Percentiles rank a stretch among this genome's conserved stretches.
These are phyloP conservation scores for Octodonta nipae DNA, from an alignment of 2,888 invertebrate genomes.

Conservation along the genomic window DNA sequence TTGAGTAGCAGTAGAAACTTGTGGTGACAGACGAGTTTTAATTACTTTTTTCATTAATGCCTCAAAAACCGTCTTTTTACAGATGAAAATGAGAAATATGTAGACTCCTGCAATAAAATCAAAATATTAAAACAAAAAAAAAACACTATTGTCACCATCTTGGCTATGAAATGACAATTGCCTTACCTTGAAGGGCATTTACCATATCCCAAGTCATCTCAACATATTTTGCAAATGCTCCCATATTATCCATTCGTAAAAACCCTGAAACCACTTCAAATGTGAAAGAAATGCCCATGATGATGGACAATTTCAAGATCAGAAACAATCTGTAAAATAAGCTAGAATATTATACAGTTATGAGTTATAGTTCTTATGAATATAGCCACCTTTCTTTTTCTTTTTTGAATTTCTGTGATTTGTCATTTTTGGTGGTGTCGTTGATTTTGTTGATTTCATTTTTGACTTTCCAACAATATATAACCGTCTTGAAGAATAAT, in stretches of 20 bases:
- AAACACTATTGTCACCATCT: too few relatives aligned
- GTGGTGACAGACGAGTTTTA: too few relatives aligned
- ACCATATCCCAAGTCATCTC: constrained; percentile 45
- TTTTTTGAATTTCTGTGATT: constrained; percentile 40
- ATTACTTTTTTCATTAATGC: too few relatives aligned
- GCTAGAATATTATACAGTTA: too few relatives aligned
- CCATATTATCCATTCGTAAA: constrained; percentile 38
- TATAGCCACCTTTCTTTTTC: constrained; percentile 60
- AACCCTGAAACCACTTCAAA: constrained; percentile 51
- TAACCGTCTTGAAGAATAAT: constrained; percentile 55
- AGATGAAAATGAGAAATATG: too few relatives aligned
- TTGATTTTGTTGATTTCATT: constrained; percentile 59
- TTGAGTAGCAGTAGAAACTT: too few relatives aligned
- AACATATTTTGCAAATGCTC: constrained; percentile 33
- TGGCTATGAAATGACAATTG: too few relatives aligned
- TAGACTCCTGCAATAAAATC: too few relatives aligned
- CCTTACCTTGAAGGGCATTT: constrained; percentile 57
- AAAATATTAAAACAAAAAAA: too few relatives aligned
- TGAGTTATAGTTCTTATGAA: too few relatives aligned
- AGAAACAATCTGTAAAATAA: constrained; percentile 52
- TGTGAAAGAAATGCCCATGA: constrained; percentile 67
- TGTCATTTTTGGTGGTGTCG: constrained; percentile 43
- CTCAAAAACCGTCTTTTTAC: too few relatives aligned
- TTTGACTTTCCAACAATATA: constrained; percentile 59
- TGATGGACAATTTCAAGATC: constrained; percentile 60